A percentile compares a stretch with the other conserved stretches of the same genome.
These are phyloP conservation scores for Acanthopagrus latus DNA, from an alignment of 2,797 vertebrate species.

Conservation along the genomic window DNA sequence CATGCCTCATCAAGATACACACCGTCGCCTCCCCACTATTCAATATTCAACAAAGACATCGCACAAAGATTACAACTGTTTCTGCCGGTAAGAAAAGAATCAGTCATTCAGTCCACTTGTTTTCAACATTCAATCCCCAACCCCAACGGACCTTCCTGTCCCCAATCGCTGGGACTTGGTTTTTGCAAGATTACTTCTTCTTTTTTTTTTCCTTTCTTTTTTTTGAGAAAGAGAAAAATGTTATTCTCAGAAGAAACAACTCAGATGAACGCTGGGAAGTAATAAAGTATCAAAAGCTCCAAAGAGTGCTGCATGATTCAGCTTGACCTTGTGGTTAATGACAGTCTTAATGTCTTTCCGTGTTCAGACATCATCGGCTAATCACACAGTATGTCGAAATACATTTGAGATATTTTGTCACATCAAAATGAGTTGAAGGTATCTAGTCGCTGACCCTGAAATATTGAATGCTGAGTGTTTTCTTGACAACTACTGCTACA, in stretches of 20 bases:
- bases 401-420: neutral
- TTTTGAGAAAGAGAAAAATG: constrained; percentile 6
- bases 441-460: neutral
- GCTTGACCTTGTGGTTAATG: constrained; percentile 64
- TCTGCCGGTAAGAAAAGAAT: constrained; percentile 37
- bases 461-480: no score
- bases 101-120: constrained; percentile 17
- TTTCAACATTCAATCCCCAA: constrained; percentile 42
- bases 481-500: no score
- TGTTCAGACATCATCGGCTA: neutral
- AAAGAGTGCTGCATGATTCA: constrained; percentile 36
- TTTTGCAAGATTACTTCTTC: constrained; percentile 40
- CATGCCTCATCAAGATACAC: constrained; percentile 58
- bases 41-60: constrained; percentile 63
- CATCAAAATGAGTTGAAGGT: neutral
- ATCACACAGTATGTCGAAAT: neutral
- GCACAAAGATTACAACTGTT: constrained; percentile 55
- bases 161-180: constrained; percentile 26
- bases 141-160: constrained; percentile 26
- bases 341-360: constrained; percentile 28
- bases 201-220: constrained; percentile 1
- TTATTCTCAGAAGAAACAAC: constrained; percentile 60
- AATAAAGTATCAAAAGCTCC: constrained; percentile 37
- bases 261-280: constrained; percentile 45
- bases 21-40: constrained; percentile 40